A percentile compares a stretch with the other conserved stretches of the same genome.
Conservation (phyloP, 2,888 invertebrate genomes). For the Rotaria macrura region DNA sequence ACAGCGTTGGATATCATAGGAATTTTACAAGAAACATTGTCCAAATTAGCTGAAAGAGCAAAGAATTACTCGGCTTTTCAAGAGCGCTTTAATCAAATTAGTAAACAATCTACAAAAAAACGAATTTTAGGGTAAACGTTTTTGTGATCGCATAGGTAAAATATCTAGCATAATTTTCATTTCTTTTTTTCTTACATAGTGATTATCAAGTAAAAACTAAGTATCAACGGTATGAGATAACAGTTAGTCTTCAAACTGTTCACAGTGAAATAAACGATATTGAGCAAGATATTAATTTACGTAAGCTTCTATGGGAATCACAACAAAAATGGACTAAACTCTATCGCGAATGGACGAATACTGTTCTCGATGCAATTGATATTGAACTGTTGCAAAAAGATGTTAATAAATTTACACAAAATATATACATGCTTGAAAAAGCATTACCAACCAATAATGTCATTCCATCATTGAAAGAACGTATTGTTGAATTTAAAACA, state of each 20-base stretch:
- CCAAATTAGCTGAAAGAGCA: conserved; percentile 40
- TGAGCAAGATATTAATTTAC: conserved; percentile 46
- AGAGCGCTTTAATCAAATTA: conserved; percentile 47
- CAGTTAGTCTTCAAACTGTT: conserved; percentile 17
- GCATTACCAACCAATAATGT: conserved; percentile 49
- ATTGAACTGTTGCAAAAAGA: conserved; percentile 48
- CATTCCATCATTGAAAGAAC: conserved; percentile 45
- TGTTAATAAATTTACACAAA: conserved; percentile 49
- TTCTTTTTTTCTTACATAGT: conserved; percentile 34
- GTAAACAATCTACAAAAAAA: conserved; percentile 40
- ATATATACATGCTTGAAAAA: conserved; percentile 50
- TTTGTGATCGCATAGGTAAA: not conserved
- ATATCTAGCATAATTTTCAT: not conserved
- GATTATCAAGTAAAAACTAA: conserved; percentile 40
- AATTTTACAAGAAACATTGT: conserved; percentile 34
- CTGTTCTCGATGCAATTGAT: conserved; percentile 44
- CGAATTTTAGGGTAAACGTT: conserved; percentile 19
- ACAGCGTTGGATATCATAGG: conserved; percentile 41
- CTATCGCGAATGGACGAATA: conserved; percentile 45
- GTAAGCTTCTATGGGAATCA: conserved; percentile 47
- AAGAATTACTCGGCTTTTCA: conserved; percentile 49
- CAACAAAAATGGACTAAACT: conserved; percentile 46
- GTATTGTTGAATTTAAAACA: conserved; percentile 47
- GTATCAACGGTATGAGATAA: conserved; percentile 1
- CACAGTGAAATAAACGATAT: conserved; percentile 41